Conservation (phyloP, 2,888 invertebrate species). For the Ashinkailepas kermadecensis region DNA sequence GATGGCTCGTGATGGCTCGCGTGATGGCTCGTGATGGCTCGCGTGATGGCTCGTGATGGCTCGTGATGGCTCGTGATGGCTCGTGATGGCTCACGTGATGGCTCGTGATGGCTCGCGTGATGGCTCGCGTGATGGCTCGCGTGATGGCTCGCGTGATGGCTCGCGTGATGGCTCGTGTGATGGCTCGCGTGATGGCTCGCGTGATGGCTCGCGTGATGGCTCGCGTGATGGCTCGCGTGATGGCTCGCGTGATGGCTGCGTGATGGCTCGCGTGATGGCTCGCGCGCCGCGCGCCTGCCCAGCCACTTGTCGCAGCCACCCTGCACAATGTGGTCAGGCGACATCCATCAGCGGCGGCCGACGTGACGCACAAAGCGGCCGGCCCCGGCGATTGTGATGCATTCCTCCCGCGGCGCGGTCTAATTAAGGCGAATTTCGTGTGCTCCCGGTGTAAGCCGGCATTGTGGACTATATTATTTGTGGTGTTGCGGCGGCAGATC, state of each 20-base stretch:
- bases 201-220: too few relatives aligned
- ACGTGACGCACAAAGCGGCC: background rate
- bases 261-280: too few relatives aligned
- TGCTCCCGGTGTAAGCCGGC: background rate
- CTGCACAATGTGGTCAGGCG: conserved; percentile 4
- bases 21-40: background rate
- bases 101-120: too few relatives aligned
- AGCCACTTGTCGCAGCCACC: background rate
- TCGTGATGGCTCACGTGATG: too few relatives aligned
- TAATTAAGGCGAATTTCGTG: background rate
- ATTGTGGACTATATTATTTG: background rate
- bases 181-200: too few relatives aligned
- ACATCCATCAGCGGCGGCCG: background rate
- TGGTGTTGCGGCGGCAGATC: background rate
- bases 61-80: too few relatives aligned
- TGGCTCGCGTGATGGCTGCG: too few relatives aligned
- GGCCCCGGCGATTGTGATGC: background rate
- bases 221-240: too few relatives aligned
- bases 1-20: background rate
- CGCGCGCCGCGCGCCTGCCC: background rate
- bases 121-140: too few relatives aligned
- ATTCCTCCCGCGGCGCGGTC: background rate
- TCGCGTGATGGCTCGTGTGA: too few relatives aligned
- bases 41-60: too few relatives aligned
- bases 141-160: too few relatives aligned